Conservation (phyloP, 2,797 vertebrate species). For the Enteromius mattozi region DNA sequence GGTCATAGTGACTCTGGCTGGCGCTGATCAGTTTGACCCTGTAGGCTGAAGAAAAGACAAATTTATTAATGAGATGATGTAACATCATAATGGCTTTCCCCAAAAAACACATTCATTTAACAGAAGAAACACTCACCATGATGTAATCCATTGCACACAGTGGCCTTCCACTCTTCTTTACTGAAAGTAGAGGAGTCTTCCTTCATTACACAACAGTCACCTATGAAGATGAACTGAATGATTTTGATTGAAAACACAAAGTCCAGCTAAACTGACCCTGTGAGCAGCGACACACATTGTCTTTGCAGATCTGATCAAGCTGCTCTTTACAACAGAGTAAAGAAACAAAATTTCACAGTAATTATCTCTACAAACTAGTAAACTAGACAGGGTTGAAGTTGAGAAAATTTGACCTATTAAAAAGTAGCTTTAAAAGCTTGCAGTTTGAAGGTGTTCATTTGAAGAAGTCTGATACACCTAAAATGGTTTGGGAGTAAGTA, state of each 20-base stretch:
- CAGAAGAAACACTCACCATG: constrained; percentile 69
- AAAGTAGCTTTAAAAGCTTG: too few relatives aligned
- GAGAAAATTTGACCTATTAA: too few relatives aligned
- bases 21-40: constrained; percentile 71
- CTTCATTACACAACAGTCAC: constrained; percentile 75
- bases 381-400: too few relatives aligned
- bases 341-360: too few relatives aligned
- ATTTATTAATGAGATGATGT: neutral
- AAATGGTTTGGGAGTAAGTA: too few relatives aligned
- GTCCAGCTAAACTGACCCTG: constrained; percentile 66
- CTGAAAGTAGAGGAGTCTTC: constrained; percentile 44
- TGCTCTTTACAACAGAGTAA: constrained; percentile 50
- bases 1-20: constrained; percentile 74
- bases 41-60: constrained; percentile 68
- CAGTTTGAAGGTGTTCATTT: too few relatives aligned
- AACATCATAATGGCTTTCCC: neutral
- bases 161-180: constrained; percentile 53
- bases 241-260: too few relatives aligned
- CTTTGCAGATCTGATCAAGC: constrained; percentile 73
- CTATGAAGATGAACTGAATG: too few relatives aligned
- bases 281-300: constrained; percentile 76
- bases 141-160: constrained; percentile 70
- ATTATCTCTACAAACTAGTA: too few relatives aligned
- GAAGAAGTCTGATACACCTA: too few relatives aligned
- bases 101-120: neutral